phyloP scores from a whole-genome alignment of 2,113 vertebrate genomes.

The Glareola pratincola region DNA sequence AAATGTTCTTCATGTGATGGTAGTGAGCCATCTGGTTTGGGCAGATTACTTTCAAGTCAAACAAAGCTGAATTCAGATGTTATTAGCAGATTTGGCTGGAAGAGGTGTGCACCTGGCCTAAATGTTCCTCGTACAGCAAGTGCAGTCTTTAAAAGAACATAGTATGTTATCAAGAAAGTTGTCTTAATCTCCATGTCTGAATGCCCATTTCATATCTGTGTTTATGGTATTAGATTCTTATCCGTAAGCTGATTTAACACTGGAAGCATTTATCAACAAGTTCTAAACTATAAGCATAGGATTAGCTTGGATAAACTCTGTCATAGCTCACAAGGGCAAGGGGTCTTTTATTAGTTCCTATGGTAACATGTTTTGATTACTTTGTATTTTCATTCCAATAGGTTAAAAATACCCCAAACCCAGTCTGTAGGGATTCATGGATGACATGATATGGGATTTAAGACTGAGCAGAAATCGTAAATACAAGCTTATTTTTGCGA shows the following conservation, averaged over 20 bases:
- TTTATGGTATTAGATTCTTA: not conserved
- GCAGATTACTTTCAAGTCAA: not conserved
- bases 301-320: not conserved
- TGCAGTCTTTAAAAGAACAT: not conserved
- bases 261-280: not conserved
- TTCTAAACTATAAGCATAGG: not conserved
- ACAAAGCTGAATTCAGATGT: not conserved
- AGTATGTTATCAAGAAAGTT: not conserved
- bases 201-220: not conserved
- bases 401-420: not conserved
- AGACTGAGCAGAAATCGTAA: not conserved
- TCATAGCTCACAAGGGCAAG: not conserved
- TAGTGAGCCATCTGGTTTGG: not conserved
- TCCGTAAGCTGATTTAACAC: not conserved
- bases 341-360: not conserved
- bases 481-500: not conserved
- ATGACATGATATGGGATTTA: not conserved
- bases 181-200: not conserved
- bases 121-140: not conserved
- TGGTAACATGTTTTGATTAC: not conserved
- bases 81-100: not conserved
- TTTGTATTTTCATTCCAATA: not conserved
- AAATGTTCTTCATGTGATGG: not conserved
- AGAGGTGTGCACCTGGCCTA: not conserved
- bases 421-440: not conserved